phyloP scores from a whole-genome alignment of 2,888 invertebrate genomes.

The Bellardia bayeri region DNA sequence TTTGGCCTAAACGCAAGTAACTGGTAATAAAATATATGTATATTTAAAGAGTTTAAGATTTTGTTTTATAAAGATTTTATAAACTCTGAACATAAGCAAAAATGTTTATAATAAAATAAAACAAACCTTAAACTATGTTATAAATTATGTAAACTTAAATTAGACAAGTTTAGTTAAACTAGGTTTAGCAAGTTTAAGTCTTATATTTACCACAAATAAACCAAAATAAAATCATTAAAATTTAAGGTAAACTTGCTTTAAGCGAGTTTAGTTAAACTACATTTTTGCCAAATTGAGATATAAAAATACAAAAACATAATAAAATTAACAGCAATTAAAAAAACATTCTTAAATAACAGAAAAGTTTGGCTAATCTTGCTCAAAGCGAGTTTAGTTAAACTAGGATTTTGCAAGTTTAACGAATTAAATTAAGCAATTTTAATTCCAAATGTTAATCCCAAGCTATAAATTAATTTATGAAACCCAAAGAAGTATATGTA shows the following conservation, averaged over 20 bases:
- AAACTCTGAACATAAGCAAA: too few relatives aligned
- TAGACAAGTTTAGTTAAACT: background rate
- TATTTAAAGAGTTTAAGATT: too few relatives aligned
- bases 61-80: too few relatives aligned
- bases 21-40: too few relatives aligned
- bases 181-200: background rate
- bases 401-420: background rate
- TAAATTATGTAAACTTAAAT: background rate
- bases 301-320: background rate
- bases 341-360: background rate
- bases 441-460: background rate
- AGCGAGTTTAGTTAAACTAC: background rate
- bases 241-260: background rate
- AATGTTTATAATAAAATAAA: too few relatives aligned
- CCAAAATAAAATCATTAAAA: background rate
- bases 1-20: too few relatives aligned
- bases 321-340: background rate
- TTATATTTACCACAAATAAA: background rate
- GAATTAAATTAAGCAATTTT: background rate
- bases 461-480: background rate
- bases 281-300: background rate
- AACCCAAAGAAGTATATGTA: background rate
- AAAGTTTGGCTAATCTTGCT: background rate
- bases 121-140: background rate
- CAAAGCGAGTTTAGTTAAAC: background rate